phyloP scores from a whole-genome alignment of 2,113 vertebrate genomes.

The Formicarius rufipectus region DNA sequence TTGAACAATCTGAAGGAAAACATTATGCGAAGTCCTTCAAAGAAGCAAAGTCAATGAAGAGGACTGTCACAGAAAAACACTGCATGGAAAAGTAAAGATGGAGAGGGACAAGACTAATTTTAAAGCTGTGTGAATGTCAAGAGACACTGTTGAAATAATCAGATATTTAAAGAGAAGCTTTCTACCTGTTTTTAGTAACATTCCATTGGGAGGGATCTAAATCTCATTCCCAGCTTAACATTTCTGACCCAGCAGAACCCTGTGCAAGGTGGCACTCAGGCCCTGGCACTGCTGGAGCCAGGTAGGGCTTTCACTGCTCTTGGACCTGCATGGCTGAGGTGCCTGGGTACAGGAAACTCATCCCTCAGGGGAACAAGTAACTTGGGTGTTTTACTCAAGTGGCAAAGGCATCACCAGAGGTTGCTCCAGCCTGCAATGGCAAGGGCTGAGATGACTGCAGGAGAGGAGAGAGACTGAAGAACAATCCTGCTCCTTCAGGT shows the following conservation, averaged over 20 bases:
- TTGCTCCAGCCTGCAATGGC: no score
- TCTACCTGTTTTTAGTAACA: not conserved
- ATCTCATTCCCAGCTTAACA: not conserved
- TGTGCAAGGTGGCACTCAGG: not conserved
- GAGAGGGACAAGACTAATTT: not conserved
- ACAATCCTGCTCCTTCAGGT: not conserved
- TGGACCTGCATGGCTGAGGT: accelerated
- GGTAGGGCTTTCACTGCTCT: not conserved
- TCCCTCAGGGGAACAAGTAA: accelerated
- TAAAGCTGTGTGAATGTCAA: not conserved
- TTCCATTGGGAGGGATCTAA: not conserved
- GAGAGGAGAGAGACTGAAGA: not conserved
- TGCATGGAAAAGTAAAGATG: not conserved
- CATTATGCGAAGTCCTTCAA: not conserved
- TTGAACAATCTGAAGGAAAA: not conserved
- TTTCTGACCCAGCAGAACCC: not conserved
- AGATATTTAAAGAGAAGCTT: not conserved
- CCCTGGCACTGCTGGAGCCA: not conserved
- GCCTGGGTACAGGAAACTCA: accelerated
- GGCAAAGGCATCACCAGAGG: not conserved
- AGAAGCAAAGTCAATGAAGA: not conserved
- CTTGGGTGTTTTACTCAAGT: not conserved
- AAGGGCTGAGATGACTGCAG: not conserved
- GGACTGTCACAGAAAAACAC: not conserved
- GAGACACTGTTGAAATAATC: not conserved